Evolutionary conservation across 1,140 invertebrate genomes (phyloP).

Genomic region (Whitmania pigra): DNA sequence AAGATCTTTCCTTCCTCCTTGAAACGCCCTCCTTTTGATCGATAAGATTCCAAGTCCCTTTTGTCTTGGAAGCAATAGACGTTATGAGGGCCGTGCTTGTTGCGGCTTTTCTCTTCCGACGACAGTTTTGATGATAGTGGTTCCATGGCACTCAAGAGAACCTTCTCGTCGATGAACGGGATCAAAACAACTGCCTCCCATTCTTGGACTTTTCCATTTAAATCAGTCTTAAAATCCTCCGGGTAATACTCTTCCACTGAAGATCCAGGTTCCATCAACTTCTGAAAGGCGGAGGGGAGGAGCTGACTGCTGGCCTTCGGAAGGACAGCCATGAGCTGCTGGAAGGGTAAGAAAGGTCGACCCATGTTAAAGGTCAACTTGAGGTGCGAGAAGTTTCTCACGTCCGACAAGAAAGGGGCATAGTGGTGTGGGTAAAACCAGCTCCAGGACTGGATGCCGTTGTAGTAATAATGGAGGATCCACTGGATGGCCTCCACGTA

Average conservation of each 20-base stretch:
- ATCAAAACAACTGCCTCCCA: slow-evolving; percentile 96
- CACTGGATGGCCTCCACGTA: slow-evolving; percentile 89
- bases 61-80: background rate
- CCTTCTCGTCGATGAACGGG: slow-evolving; percentile 83
- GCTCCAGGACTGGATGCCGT: slow-evolving; percentile 87
- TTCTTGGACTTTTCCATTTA: slow-evolving; percentile 81
- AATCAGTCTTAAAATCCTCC: slow-evolving; percentile 61
- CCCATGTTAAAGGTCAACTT: slow-evolving; percentile 62
- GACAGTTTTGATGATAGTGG: slow-evolving; percentile 55
- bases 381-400: slow-evolving; percentile 58
- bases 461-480: slow-evolving; percentile 91
- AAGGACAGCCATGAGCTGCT: slow-evolving; percentile 82
- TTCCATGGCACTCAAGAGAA: slow-evolving; percentile 63
- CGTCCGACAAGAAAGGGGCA: slow-evolving; percentile 85
- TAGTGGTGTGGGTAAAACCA: slow-evolving; percentile 93
- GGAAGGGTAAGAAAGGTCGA: slow-evolving; percentile 79
- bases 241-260: slow-evolving; percentile 83
- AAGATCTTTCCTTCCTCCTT: too few species aligned
- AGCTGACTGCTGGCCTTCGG: slow-evolving; percentile 64
- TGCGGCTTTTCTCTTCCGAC: slow-evolving; percentile 59
- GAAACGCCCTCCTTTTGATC: too few species aligned
- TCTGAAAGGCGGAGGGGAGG: slow-evolving; percentile 50
- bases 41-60: too few species aligned
- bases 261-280: slow-evolving; percentile 68
- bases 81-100: slow-evolving; percentile 71